A percentile compares a stretch with the other conserved stretches of the same genome.
Conservation (phyloP, 2,797 vertebrate genomes). For the Sebastes diaconus region DNA sequence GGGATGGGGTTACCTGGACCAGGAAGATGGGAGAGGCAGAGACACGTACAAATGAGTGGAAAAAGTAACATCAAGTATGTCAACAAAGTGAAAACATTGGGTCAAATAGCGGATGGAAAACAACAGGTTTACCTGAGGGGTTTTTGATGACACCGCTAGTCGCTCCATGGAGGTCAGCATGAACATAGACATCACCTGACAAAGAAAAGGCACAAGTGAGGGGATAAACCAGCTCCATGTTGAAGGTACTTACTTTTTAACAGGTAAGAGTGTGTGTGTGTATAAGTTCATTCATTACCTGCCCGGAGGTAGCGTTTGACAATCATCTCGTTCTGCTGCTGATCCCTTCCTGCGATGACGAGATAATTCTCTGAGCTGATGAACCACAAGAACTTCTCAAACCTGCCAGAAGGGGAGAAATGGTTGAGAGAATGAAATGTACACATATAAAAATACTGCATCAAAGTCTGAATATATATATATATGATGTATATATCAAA, state of each 20-base stretch:
- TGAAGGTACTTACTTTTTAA: background rate
- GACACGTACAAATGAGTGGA: background rate
- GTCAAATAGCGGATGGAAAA: background rate
- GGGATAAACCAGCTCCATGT: background rate
- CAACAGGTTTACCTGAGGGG: constrained; percentile 84
- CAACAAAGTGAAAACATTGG: background rate
- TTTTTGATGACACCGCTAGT: constrained; percentile 98
- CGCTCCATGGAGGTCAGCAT: constrained; percentile 96
- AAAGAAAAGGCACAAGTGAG: constrained; percentile 2
- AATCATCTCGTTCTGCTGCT: constrained; percentile 98
- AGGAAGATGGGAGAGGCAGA: background rate
- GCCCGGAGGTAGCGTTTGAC: constrained; percentile 93
- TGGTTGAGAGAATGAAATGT: background rate
- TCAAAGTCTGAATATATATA: background rate
- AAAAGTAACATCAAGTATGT: background rate
- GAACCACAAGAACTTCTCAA: constrained; percentile 99
- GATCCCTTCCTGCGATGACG: constrained; percentile 95
- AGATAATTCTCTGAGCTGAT: constrained; percentile 98
- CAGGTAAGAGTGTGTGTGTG: background rate
- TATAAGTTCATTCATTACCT: constrained; percentile 73
- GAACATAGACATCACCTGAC: constrained; percentile 94
- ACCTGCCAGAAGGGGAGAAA: constrained; percentile 81
- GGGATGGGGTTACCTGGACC: constrained; percentile 87
- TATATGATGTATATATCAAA: background rate
- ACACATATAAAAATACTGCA: background rate